Evolutionary conservation across 1,140 invertebrate genomes (phyloP), one percentile per base, ranked within the genome.

Genomic region (Pomacea maculata): DNA sequence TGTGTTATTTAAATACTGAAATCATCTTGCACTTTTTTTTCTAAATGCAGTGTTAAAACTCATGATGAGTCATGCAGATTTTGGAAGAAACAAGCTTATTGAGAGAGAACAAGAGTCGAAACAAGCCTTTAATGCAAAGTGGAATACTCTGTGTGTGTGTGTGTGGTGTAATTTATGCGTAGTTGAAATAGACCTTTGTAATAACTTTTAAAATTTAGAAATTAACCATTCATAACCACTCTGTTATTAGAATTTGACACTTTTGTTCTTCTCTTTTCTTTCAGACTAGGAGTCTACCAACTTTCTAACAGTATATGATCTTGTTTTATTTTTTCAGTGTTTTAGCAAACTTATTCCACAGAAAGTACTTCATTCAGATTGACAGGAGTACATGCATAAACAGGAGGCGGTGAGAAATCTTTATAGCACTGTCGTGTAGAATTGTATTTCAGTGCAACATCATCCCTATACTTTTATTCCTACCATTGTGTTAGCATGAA

Each of bases 361-460:
- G 85, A 76, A 91, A 87, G 82, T 90, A 86, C 83, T 91, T 90
- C 83, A 67, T 90, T 25, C 83, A 80, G 11, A 73, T 90, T 19
- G 81, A 83, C 75, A 87, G 85, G 83, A 85, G 88, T 29, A 84
- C 84, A 57, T 88, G 88, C 81, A 57, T 65, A 34, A 72, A 84
- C 54, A 86, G 90, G 77, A 81, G 90, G 79, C 73, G 75, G 87
- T 88, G 82, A 84, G 80, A 67, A 34, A 17, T 11, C 65, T 74
- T 63, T 73, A 57, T 52, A 29, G 45, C 64, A 21, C 34, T 68
- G 34, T 79, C 19, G 61, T 21, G 25, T 61, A 55, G 8, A 55
- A 21, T 63, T 61, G 25, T 61, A 19, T 64, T 63, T 29, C 63
- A 21, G 7, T 61, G 64, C 7, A 64, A 63, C 4, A 10, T 29